These are phyloP conservation scores for Hydrozoanthus gracilis DNA, from an alignment of 92 coral and sea anemone species.

Conservation along the genomic window DNA sequence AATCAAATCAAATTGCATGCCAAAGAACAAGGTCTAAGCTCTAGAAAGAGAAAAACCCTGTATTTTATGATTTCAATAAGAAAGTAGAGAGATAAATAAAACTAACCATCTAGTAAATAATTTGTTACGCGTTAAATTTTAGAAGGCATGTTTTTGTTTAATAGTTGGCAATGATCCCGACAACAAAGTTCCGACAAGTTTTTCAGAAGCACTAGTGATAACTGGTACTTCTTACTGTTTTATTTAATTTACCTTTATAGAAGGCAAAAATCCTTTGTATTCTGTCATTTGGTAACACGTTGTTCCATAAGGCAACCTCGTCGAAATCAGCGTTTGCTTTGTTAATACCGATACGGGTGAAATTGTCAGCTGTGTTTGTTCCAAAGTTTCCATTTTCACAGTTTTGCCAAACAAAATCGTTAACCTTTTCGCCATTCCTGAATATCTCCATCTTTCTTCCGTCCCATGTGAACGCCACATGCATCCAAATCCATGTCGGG, in stretches of 20 bases:
- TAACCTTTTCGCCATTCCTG: conserved; percentile 19
- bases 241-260: conserved; percentile 7
- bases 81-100: no score
- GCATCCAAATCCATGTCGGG: conserved; percentile 37
- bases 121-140: no score
- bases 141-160: no score
- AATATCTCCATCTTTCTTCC: background rate
- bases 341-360: background rate
- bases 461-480: conserved; percentile 43
- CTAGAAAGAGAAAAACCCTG: no score
- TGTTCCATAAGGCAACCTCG: conserved; percentile 29
- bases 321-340: conserved; percentile 26
- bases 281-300: background rate
- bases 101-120: no score
- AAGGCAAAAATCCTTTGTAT: background rate
- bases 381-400: background rate
- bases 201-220: no score
- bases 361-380: background rate
- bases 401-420: conserved; percentile 1
- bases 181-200: no score
- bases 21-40: no score
- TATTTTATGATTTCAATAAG: no score
- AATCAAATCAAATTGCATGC: no score
- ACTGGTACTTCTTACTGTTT: no score
- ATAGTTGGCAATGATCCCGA: no score